Conservation (phyloP, 1,140 invertebrate species). For the Plodia interpunctella region DNA sequence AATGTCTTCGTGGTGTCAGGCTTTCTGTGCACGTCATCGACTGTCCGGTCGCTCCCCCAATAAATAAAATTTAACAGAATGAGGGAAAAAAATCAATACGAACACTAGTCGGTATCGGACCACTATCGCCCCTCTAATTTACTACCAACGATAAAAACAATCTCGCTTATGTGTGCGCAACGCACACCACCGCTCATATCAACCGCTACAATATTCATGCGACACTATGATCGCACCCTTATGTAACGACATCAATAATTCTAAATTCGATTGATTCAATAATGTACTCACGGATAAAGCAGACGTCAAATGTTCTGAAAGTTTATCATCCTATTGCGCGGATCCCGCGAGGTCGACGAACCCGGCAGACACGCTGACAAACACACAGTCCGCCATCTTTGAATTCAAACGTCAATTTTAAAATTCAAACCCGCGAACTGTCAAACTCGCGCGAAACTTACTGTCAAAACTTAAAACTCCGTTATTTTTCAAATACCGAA, state of each 20-base stretch:
- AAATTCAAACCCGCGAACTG: conserved; percentile 66
- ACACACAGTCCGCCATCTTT: conserved; percentile 67
- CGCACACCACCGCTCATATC: conserved; percentile 28
- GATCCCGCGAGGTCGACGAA: conserved; percentile 45
- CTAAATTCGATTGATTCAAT: conserved; percentile 31
- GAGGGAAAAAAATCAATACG: conserved; percentile 76
- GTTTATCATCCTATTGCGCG: conserved; percentile 62
- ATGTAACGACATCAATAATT: conserved; percentile 54
- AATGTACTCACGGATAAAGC: conserved; percentile 65
- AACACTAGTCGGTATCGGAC: conserved; percentile 59
- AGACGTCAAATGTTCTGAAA: conserved; percentile 71
- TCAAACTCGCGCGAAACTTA: conserved; percentile 59
- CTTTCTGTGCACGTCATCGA: conserved; percentile 46
- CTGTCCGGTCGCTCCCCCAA: conserved; percentile 63
- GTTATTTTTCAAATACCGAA: conserved; percentile 6
- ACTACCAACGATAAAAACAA: conserved; percentile 63
- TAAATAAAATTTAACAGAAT: conserved; percentile 76
- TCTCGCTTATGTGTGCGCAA: conserved; percentile 31
- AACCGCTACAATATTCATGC: conserved; percentile 52
- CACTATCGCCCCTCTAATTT: conserved; percentile 70
- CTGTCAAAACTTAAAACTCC: conserved; percentile 41
- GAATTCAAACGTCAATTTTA: conserved; percentile 65
- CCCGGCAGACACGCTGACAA: conserved; percentile 52
- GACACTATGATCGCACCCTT: conserved; percentile 48
- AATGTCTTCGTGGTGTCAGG: conserved; percentile 15